Evolutionary conservation across 2,797 vertebrate genomes (phyloP), one percentile per base, ranked within the genome.

Genomic region (Phylloscopus collybita): DNA sequence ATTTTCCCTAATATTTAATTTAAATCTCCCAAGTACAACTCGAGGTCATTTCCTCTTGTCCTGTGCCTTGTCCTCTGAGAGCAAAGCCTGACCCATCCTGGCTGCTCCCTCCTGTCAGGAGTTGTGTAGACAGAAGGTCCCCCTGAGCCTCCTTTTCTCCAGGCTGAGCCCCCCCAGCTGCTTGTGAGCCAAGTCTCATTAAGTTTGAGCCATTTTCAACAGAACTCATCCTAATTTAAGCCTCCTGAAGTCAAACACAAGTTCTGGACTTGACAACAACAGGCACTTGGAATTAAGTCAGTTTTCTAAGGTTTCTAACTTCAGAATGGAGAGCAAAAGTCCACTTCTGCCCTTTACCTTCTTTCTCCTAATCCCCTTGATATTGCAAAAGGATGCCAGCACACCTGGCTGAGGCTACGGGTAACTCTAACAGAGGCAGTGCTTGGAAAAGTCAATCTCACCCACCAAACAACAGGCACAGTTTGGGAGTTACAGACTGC

Each of bases 31-130:
- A 19, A 51, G 30, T 23, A 13, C 9, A 27, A 20, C 53, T 9
- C 1, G 0, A 60, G 34, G 73, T 3, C 1, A 0, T 47, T 66
- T 47, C 21, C n/a, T 29, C 38, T 45, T 26, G 32, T 45, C 36
- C 44, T 50, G 17, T 36, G 30, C 44, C 34, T 42, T 44, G 38
- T 17, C 1, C 30, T 11, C 18, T 15, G 34, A 3, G 8, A 79
- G 27, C 44, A 45, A 59, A 65, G 47, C 26, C 53, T 12, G 7
- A 65, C 7, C 32, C 30, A 44, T 9, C 29, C 3, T 29, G 5
- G 32, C 38, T 65, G 32, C 0, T 2, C 20, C 3, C 80, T 78
- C 72, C n/a, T 65, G 29, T 34, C 53, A 78, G 17, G 65, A 53
- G 2, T 1, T 71, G 38, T 38, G 19, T 4, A 70, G 29, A 59